Evolutionary conservation across 2,113 vertebrate species (phyloP).

Genomic region (Aphyosemion australe): DNA sequence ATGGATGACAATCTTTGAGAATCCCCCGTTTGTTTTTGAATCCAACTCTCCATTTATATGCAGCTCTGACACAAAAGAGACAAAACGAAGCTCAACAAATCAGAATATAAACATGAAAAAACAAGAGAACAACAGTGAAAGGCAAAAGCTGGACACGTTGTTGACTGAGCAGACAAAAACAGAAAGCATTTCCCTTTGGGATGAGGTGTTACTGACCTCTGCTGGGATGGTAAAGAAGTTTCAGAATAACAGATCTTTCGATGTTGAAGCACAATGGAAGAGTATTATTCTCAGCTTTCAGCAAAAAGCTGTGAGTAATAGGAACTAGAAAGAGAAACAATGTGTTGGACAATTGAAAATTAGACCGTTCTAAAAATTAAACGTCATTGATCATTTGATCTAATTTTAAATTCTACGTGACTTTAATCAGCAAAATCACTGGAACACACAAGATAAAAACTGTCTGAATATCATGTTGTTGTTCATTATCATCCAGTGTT

Average conservation of each 20-base stretch:
- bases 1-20: slow-evolving; percentile 58
- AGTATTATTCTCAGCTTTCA: slow-evolving; percentile 39
- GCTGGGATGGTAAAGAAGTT: slow-evolving; percentile 60
- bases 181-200: background rate
- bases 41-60: slow-evolving; percentile 65
- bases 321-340: slow-evolving; percentile 29
- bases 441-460: too few species aligned
- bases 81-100: background rate
- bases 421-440: too few species aligned
- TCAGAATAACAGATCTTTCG: slow-evolving; percentile 18
- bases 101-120: background rate
- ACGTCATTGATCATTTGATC: too few species aligned
- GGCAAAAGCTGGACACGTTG: background rate
- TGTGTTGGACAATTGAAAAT: too few species aligned
- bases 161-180: background rate
- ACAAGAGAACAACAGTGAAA: background rate
- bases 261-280: slow-evolving; percentile 71
- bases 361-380: too few species aligned
- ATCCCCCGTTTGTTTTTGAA: slow-evolving; percentile 37
- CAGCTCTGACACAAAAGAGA: slow-evolving; percentile 53
- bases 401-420: too few species aligned
- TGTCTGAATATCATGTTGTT: too few species aligned
- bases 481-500: too few species aligned
- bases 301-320: slow-evolving; percentile 58
- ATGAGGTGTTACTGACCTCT: slow-evolving; percentile 53